A percentile compares a stretch with the other conserved stretches of the same genome.
phyloP scores from a whole-genome alignment of 2,888 invertebrate species.

The Tinea pellionella region DNA sequence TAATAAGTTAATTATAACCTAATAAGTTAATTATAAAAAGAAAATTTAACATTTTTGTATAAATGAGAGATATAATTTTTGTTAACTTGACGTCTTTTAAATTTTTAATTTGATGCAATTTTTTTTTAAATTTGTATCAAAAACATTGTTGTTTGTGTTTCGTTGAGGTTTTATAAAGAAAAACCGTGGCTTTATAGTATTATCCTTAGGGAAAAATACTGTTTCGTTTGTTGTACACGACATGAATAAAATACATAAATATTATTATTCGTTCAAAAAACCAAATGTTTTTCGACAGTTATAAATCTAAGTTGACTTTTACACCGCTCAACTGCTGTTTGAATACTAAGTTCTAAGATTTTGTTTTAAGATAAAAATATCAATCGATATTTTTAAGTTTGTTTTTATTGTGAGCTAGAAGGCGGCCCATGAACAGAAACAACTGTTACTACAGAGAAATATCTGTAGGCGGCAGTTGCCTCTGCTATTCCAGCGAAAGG shows the following conservation, averaged over 20 bases:
- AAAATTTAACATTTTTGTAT: too few relatives aligned
- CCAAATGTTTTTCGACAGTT: not conserved
- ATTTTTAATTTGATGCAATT: not conserved
- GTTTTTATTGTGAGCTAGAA: too few relatives aligned
- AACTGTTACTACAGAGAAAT: too few relatives aligned
- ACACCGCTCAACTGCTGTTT: not conserved
- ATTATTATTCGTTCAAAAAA: not conserved
- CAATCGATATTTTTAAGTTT: too few relatives aligned
- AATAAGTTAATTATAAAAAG: too few relatives aligned
- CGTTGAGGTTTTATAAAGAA: not conserved
- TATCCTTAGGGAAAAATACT: conserved; percentile 2
- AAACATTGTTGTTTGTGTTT: not conserved
- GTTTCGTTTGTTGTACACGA: not conserved
- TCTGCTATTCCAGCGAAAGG: too few relatives aligned
- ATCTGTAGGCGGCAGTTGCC: too few relatives aligned
- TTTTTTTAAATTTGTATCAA: not conserved
- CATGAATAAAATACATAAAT: not conserved
- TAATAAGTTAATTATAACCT: too few relatives aligned
- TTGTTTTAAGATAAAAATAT: not conserved
- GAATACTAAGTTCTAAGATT: not conserved
- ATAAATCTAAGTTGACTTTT: not conserved
- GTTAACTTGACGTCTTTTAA: too few relatives aligned
- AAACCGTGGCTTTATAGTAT: not conserved
- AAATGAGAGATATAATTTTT: too few relatives aligned
- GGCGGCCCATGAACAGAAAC: too few relatives aligned